Evolutionary conservation across 2,113 vertebrate species (phyloP), one percentile per base, ranked within the genome.

Genomic region (Picathartes gymnocephalus): DNA sequence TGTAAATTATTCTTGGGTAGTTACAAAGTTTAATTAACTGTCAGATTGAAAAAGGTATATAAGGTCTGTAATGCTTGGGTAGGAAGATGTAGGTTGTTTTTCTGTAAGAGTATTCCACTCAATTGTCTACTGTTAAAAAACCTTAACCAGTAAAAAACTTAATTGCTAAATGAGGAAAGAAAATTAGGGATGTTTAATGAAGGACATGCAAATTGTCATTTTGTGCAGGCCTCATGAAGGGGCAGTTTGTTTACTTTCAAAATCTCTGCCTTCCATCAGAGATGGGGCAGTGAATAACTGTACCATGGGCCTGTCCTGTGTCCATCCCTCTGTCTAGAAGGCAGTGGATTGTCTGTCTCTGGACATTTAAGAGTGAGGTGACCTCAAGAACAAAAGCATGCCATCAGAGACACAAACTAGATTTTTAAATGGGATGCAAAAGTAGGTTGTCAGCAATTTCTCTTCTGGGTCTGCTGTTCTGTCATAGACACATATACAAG

Each of bases 401-500:
- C 15, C 12, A 28, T 22, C 35, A 50, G 24, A 39, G 35, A 50
- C 27, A 31, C 3, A 48, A 74, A 42, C 4, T 21, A n/a, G 14
- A 28, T 40, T 45, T 72, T 35, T 16, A 45, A 62, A 17, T n/a
- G 27, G 16, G 15, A 23, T 58, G 24, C 11, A 31, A 44, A 57
- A 58, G 16, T 15, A 28, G 6, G 6, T 31, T 64, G 17, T 48
- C 31, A 44, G 15, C 15, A 80, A 28, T 35, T 84, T 76, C 27
- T 44, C 7, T 64, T 68, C 30, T 51, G 37, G 33, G 21, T 14
- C 15, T 57, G n/a, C 25, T 57, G 0, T 37, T 70, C 39, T 35
- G 19, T 28, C 28, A 28, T 0, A 84, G 11, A 16, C n/a, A 64
- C 10, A 25, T 37, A 30, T 30, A n/a, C 2, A 9, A 0, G 15